Conservation (phyloP, 2,113 vertebrate species). For the Microtus montanus region DNA sequence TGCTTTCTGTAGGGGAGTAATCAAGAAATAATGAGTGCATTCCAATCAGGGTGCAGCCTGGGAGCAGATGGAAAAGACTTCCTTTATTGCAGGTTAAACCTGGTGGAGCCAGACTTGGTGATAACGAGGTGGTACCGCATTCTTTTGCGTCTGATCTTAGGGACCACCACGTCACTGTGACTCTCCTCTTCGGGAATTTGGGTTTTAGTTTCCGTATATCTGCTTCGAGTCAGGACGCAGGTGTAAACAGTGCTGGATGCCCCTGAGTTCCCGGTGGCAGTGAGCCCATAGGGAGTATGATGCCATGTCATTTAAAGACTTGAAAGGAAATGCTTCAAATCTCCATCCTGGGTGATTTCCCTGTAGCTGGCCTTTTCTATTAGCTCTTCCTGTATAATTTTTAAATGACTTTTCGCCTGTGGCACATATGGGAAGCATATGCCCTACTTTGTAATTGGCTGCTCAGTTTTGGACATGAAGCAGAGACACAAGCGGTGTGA, state of each 20-base stretch:
- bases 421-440: neutral
- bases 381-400: neutral
- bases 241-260: neutral
- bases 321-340: slow-evolving; percentile 24
- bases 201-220: slow-evolving; percentile 62
- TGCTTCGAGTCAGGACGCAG: slow-evolving; percentile 43
- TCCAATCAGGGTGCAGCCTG: slow-evolving; percentile 46
- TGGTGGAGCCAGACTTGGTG: neutral
- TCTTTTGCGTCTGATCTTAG: slow-evolving; percentile 58
- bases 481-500: neutral
- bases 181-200: slow-evolving; percentile 50
- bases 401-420: neutral
- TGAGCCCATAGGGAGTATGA: neutral
- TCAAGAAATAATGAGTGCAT: slow-evolving; percentile 72
- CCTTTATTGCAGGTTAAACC: slow-evolving; percentile 52
- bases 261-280: neutral
- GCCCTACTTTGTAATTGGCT: slow-evolving; percentile 19
- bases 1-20: slow-evolving; percentile 58
- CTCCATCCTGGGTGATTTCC: slow-evolving; percentile 8
- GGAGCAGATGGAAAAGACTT: slow-evolving; percentile 56
- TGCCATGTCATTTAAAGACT: neutral
- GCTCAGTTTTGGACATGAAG: neutral
- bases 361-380: neutral
- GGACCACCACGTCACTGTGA: slow-evolving; percentile 21
- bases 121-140: neutral